These are phyloP conservation scores for Oophaga pumilio DNA, from an alignment of 2,113 vertebrate species.

Conservation along the genomic window DNA sequence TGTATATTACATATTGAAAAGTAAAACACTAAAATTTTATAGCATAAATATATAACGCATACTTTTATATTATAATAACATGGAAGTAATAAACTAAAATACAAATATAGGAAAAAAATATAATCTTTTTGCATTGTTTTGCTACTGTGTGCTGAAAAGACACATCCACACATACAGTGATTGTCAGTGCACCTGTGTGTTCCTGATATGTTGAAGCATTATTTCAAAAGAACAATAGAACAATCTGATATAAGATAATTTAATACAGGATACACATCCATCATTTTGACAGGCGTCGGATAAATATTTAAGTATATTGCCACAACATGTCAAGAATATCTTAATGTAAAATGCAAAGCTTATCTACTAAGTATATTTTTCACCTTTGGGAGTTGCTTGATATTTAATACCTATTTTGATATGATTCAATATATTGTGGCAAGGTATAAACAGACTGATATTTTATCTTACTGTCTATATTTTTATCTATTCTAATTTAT, in stretches of 20 bases:
- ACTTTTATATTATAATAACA: not conserved
- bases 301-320: conserved; percentile 60
- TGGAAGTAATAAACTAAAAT: not conserved
- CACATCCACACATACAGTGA: conserved; percentile 15
- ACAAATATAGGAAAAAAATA: not conserved
- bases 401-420: not conserved
- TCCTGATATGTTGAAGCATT: conserved; percentile 55
- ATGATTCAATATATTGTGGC: not conserved
- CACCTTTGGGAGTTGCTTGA: conserved; percentile 12
- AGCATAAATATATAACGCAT: not conserved
- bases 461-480: not conserved
- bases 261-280: conserved; percentile 62
- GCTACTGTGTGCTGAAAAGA: conserved; percentile 49
- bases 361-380: conserved; percentile 19
- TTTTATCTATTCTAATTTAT: not conserved
- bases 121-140: conserved; percentile 10
- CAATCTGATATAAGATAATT: conserved; percentile 62
- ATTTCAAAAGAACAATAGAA: conserved; percentile 58
- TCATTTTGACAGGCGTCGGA: conserved; percentile 59
- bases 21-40: not conserved
- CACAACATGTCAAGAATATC: conserved; percentile 54
- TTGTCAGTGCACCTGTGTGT: conserved; percentile 42
- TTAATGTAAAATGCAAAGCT: conserved; percentile 34
- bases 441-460: not conserved
- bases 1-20: not conserved